Evolutionary conservation across 1,140 invertebrate species (phyloP), one percentile per base, ranked within the genome.

Genomic region (Drosophila persimilis): DNA sequence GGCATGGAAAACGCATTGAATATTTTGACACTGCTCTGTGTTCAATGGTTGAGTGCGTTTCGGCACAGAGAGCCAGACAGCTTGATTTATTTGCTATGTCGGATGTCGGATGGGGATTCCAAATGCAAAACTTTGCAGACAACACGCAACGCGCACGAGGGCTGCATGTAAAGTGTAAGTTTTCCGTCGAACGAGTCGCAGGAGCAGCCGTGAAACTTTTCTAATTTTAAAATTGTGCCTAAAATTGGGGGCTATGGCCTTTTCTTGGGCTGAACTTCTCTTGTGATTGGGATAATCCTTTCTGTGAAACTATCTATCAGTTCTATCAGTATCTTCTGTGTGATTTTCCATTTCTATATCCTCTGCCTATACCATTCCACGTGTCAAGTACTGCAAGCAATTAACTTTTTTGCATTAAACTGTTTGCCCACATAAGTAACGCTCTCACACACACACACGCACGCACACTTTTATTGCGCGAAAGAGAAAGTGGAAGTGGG

Each of bases 401-500:
- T 58, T 57, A 76, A 57, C 73, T 75, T 76, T 75, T 75, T 76
- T 76, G 64, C 75, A 75, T 76, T 74, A 76, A 76, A 69, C 63
- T 76, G 73, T 76, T 64, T 66, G 51, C 52, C 15, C 46, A 55
- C 17, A 41, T 22, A 26, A 9, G 48, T 8, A 59, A 26, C 24
- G 5, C 20, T 20, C 20, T 20, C 24, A 26, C 24, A 26, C 24
- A 26, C 24, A 31, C 17, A 47, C 44, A 35, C 11, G 8, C 43
- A 20, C 22, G 41, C 26, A 31, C 15, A 52, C 8, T 46, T 6
- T 46, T 46, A 46, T 35, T 35, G 4, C 11, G 35, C 9, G 9
- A 35, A 11, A 35, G 3, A 39, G 35, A 35, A 31, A 54, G 41
- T 24, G 43, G 58, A 9, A 5, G 17, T 6, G 11, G 29, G 0